A percentile compares a stretch with the other conserved stretches of the same genome.
phyloP scores from a whole-genome alignment of 2,888 invertebrate genomes.

The Serripes groenlandicus region DNA sequence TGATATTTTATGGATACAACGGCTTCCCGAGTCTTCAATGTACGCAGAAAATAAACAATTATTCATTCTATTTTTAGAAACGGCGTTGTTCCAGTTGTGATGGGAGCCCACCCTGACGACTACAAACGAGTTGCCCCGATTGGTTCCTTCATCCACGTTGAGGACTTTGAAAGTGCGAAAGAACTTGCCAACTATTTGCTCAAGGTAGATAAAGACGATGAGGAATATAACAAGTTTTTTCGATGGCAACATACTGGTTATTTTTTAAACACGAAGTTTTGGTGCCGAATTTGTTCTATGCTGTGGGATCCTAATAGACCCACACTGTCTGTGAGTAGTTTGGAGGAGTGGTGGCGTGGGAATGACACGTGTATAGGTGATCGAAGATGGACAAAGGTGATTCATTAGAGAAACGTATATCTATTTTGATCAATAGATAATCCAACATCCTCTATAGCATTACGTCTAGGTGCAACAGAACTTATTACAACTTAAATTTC shows the following conservation, averaged over 20 bases:
- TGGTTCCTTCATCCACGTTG: constrained; percentile 97
- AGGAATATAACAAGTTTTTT: constrained; percentile 96
- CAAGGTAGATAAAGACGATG: constrained; percentile 94
- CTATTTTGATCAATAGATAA: too few species aligned
- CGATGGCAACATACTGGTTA: constrained; percentile 91
- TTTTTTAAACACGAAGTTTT: constrained; percentile 75
- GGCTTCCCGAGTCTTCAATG: too few species aligned
- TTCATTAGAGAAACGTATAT: too few species aligned
- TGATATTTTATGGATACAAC: too few species aligned
- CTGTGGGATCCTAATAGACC: constrained; percentile 72
- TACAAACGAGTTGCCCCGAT: constrained; percentile 95
- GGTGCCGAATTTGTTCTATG: constrained; percentile 76
- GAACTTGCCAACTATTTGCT: constrained; percentile 94
- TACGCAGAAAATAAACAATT: too few species aligned
- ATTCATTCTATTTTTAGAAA: constrained; percentile 87
- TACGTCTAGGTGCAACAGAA: too few species aligned
- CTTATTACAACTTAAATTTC: too few species aligned
- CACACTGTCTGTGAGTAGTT: constrained; percentile 89
- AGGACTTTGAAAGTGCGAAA: constrained; percentile 95
- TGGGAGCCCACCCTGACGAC: constrained; percentile 97
- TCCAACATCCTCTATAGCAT: too few species aligned
- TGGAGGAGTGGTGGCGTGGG: constrained; percentile 96
- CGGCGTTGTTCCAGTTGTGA: constrained; percentile 96
- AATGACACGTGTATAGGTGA: constrained; percentile 35
- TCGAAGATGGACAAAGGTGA: constrained; percentile 42